Conservation (phyloP, 2,113 vertebrate species). For the Athene cunicularia region DNA sequence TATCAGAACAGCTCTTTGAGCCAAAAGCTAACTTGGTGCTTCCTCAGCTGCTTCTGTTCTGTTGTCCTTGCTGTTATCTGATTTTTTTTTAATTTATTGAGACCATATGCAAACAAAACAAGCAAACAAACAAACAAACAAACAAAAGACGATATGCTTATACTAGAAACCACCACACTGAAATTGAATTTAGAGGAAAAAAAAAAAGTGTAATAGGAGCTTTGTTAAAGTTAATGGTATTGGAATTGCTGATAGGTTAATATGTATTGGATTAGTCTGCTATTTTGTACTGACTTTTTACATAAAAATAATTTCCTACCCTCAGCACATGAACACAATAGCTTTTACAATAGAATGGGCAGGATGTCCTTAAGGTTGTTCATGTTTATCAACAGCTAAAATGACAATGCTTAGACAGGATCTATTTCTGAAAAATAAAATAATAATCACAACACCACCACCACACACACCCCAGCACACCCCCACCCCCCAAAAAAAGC, state of each 20-base stretch:
- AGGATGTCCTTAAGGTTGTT: constrained; percentile 25
- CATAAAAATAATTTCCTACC: constrained; percentile 11
- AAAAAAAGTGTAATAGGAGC: not conserved
- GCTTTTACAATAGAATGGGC: constrained; percentile 1
- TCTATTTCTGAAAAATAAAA: not conserved
- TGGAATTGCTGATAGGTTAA: not conserved
- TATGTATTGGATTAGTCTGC: not conserved
- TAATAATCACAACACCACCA: not conserved
- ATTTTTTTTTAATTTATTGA: not conserved
- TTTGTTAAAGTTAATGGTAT: not conserved
- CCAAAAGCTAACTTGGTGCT: not conserved
- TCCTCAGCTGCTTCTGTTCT: not conserved
- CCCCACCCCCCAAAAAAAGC: accelerated
- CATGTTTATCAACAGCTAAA: not conserved
- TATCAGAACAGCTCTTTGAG: not conserved
- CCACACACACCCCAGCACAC: too few relatives aligned
- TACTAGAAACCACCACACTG: not conserved
- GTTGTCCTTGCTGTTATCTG: not conserved
- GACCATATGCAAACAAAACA: not conserved
- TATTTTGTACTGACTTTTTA: not conserved
- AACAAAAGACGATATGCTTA: not conserved
- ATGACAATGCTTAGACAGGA: not conserved
- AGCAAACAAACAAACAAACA: not conserved
- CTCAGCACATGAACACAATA: not conserved
- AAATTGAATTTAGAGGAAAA: not conserved